Evolutionary conservation across 2,888 invertebrate species (phyloP).

Genomic region (Dicyrtoma fusca): DNA sequence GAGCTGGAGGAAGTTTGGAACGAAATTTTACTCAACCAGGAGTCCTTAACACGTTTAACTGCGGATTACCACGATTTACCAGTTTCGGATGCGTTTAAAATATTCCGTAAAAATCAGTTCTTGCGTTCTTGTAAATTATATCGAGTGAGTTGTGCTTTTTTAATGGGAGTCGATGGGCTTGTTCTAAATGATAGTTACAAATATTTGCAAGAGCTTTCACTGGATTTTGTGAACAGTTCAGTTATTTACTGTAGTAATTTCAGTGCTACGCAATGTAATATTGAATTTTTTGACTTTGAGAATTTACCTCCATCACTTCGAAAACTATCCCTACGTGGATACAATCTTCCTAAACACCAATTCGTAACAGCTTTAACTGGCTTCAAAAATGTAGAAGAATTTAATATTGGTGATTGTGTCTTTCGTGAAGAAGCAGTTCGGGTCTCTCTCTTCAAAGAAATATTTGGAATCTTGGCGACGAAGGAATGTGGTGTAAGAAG

Average conservation of each 20-base stretch:
- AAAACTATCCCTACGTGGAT: slow-evolving; percentile 28
- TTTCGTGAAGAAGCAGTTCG: slow-evolving; percentile 19
- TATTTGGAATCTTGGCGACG: slow-evolving; percentile 15
- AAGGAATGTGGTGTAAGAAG: slow-evolving; percentile 21
- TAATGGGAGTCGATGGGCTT: slow-evolving; percentile 10
- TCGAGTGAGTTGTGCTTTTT: slow-evolving; percentile 26
- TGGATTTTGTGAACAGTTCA: slow-evolving; percentile 29
- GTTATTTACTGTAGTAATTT: slow-evolving; percentile 13
- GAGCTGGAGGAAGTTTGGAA: slow-evolving; percentile 22
- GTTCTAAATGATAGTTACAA: slow-evolving; percentile 9
- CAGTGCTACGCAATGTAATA: not conserved
- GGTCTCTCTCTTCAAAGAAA: slow-evolving; percentile 9
- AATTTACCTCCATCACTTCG: slow-evolving; percentile 30
- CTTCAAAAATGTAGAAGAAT: slow-evolving; percentile 30
- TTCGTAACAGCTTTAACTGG: slow-evolving; percentile 15
- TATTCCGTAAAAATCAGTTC: slow-evolving; percentile 4
- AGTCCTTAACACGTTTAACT: slow-evolving; percentile 9
- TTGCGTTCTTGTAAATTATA: slow-evolving; percentile 24
- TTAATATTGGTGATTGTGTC: slow-evolving; percentile 31
- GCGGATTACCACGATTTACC: slow-evolving; percentile 22
- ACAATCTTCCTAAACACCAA: slow-evolving; percentile 10
- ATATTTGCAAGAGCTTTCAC: slow-evolving; percentile 19
- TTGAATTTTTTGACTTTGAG: slow-evolving; percentile 26
- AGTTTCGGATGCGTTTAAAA: slow-evolving; percentile 20
- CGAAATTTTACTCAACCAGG: slow-evolving; percentile 26